Conservation (phyloP, 2,113 vertebrate species). For the Centrocercus urophasianus region DNA sequence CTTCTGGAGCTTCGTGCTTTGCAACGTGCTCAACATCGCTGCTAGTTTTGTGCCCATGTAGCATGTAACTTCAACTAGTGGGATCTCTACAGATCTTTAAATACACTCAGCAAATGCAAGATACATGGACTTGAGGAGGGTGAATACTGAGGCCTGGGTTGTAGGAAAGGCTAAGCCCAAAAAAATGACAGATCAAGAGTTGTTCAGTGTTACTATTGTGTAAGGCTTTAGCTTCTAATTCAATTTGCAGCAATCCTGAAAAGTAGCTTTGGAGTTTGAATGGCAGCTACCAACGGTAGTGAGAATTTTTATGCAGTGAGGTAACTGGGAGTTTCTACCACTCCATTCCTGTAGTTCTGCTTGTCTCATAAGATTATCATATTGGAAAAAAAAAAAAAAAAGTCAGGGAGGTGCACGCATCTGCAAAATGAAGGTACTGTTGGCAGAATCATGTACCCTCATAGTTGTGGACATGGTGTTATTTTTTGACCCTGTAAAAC, state of each 20-base stretch:
- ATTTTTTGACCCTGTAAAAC: neutral
- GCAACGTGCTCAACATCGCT: neutral
- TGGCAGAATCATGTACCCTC: neutral
- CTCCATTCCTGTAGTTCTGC: neutral
- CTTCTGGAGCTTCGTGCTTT: neutral
- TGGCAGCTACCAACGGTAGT: neutral
- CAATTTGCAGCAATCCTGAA: neutral
- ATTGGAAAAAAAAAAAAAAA: neutral
- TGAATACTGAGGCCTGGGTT: conserved; percentile 3
- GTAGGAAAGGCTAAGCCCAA: conserved; percentile 12
- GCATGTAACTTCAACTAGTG: conserved; percentile 29
- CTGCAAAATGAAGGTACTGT: neutral
- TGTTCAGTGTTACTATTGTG: neutral
- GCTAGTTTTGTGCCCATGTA: neutral
- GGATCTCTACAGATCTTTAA: neutral
- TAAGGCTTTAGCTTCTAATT: neutral
- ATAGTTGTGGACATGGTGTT: neutral
- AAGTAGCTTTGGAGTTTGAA: neutral
- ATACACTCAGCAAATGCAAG: neutral
- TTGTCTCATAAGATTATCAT: neutral
- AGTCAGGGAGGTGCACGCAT: neutral
- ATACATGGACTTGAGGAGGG: neutral
- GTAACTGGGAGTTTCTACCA: neutral
- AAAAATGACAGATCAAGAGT: conserved; percentile 46
- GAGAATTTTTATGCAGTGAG: neutral